Base-by-base conservation (phyloP, 2,797 vertebrate genomes). In the Perodicticus potto region DNA sequence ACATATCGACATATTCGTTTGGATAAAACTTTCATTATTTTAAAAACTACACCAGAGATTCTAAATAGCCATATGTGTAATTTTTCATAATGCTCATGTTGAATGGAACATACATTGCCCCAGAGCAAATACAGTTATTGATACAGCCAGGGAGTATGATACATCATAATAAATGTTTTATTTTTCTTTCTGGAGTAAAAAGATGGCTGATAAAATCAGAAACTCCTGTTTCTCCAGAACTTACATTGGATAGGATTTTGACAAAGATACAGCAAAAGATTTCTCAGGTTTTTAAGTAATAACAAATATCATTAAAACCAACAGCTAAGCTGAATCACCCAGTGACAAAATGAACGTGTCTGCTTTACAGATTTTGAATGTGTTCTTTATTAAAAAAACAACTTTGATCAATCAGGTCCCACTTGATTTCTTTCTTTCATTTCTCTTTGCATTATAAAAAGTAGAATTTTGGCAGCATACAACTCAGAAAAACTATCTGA, bases 161-260 rank as follows among this genome's bases (percentile, higher is more conserved):
- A 25, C 20, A 69, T 65, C 49, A 11, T 10, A 78, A 23, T 37
- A 29, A 74, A 43, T 57, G 20, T 63, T 74, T 81, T 37, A 5
- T 23, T 91, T 82, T 93, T 84, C 34, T 84, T 94, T 65, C 29
- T 95, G n/a, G n/a, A 91, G 20, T 40, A 86, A 69, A 61, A 88
- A 85, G 59, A 61, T 9, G 72, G 19, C n/a, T 73, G 72, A 81
- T 55, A 89, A 86, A 93, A 89, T 14, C 2, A 11, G 29, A 77
- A 96, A 77, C 12, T 76, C 37, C n/a, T n/a, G 14, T 40, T 34
- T 76, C 2, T 78, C 22, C 29, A 89, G 74, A 89, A 72, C 63
- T 94, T 57, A 70, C 1, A 55, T 0, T 32, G 5, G 7, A 8
- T 93, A 40, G 43, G 20, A 89, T 86, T 89, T 84, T 89, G 74